Conservation (phyloP, 2,113 vertebrate species). For the Pachycephala philippinensis region DNA sequence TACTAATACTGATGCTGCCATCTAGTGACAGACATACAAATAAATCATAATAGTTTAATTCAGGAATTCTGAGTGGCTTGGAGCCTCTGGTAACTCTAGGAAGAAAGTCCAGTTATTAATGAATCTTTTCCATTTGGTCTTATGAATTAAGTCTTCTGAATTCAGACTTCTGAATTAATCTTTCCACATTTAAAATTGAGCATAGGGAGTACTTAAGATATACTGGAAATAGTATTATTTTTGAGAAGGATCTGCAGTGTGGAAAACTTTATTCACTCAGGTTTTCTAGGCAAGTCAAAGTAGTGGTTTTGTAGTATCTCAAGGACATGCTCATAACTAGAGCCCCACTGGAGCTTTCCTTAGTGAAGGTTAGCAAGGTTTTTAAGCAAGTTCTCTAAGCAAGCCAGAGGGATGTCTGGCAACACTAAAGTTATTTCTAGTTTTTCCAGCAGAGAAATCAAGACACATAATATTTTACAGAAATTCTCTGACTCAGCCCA, state of each 20-base stretch:
- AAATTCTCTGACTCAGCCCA: neutral
- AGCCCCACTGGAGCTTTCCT: neutral
- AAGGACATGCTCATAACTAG: neutral
- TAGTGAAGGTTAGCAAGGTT: neutral
- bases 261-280: neutral
- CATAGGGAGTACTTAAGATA: neutral
- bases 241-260: neutral
- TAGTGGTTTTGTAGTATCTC: neutral
- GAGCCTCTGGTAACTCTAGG: neutral
- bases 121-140: neutral
- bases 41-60: neutral
- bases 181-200: neutral
- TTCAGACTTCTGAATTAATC: neutral
- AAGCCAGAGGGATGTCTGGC: neutral
- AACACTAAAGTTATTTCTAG: neutral
- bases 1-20: neutral
- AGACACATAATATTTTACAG: neutral
- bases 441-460: neutral
- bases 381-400: neutral
- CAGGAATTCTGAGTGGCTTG: rapidly evolving
- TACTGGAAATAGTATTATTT: neutral
- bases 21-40: neutral
- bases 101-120: neutral
- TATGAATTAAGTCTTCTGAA: neutral
- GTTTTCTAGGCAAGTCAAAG: neutral